A percentile compares a stretch with the other conserved stretches of the same genome.
Conservation (phyloP, 2,113 vertebrate species). For the Mobula birostris region DNA sequence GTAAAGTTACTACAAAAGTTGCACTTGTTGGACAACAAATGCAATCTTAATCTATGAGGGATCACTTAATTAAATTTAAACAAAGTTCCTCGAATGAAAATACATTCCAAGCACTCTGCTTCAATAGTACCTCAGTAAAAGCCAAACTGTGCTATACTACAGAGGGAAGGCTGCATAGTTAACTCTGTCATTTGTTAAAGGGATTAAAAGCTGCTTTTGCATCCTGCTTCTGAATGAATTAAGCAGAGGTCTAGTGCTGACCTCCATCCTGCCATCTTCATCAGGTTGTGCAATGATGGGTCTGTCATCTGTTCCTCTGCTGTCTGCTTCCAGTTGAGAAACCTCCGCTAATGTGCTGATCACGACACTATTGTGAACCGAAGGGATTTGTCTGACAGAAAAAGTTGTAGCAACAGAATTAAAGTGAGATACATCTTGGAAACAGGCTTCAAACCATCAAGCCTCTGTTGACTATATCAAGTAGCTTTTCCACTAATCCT, state of each 20-base stretch:
- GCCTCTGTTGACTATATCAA: too few relatives aligned
- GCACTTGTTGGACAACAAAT: too few relatives aligned
- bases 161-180: too few relatives aligned
- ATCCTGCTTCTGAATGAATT: not conserved
- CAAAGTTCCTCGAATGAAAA: too few relatives aligned
- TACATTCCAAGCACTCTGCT: not conserved
- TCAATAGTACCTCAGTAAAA: not conserved
- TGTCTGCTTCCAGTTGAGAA: slow-evolving; percentile 8
- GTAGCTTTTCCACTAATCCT: too few relatives aligned
- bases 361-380: too few relatives aligned
- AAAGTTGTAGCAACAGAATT: not conserved
- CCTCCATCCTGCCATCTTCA: not conserved
- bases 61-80: too few relatives aligned
- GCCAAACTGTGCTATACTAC: not conserved
- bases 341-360: not conserved
- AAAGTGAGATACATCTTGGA: too few relatives aligned
- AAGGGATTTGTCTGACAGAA: too few relatives aligned
- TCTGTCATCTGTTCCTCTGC: not conserved
- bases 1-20: too few relatives aligned
- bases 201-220: not conserved
- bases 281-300: not conserved
- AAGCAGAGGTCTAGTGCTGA: not conserved
- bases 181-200: not conserved
- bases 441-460: too few relatives aligned
- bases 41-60: too few relatives aligned